Evolutionary conservation across 30 jellyfish, hydroid and myxozoan genomes (phyloP), one percentile per base, ranked within the genome.

Genomic region (Rhopilema esculentum): DNA sequence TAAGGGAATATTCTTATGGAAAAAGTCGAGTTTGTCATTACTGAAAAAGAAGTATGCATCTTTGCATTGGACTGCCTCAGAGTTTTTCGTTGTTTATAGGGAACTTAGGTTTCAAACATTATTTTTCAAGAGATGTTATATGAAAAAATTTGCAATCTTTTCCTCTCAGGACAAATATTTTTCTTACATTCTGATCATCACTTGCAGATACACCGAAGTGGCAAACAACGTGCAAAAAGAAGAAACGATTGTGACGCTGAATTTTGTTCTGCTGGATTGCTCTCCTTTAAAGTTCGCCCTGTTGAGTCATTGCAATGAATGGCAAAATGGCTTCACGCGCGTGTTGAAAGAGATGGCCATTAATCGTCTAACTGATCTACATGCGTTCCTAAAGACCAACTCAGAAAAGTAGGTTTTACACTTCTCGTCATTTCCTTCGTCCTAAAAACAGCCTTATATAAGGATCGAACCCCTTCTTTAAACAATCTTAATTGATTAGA

Each of bases 261-360:
- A 89, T 23, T 94, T 94, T 69, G 96, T 94, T 26, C 82, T 94
- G 24, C 91, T 94, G 48, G 98, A 94, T 66, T 94, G 98, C 80
- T 84, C 98, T 24, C 98, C 98, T 7, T 67, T 94, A 74, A 94
- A 94, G 71, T 94, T 94, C 30, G 96, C 97, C 33, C 84, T 94
- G 20, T 83, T 94, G n/a, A 82, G 97, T 63, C 98, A 94, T 77
- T 94, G 98, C 79, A 94, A 89, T 31, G 97, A 94, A 75, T 94
- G 98, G 98, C 98, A 94, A 73, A 89, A 89, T 81, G 98, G 98
- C 23, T 94, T 94, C 71, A 94, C 98, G 80, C 83, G 95, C 30
- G 97, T 94, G 26, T 82, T 94, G 9, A 94, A 94, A 69, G 97
- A 89, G 69, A 94, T 94, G 97, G 98, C 97, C 20, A 94, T 93